Evolutionary conservation across 2,888 invertebrate species (phyloP).

Genomic region (Dione vanillae): DNA sequence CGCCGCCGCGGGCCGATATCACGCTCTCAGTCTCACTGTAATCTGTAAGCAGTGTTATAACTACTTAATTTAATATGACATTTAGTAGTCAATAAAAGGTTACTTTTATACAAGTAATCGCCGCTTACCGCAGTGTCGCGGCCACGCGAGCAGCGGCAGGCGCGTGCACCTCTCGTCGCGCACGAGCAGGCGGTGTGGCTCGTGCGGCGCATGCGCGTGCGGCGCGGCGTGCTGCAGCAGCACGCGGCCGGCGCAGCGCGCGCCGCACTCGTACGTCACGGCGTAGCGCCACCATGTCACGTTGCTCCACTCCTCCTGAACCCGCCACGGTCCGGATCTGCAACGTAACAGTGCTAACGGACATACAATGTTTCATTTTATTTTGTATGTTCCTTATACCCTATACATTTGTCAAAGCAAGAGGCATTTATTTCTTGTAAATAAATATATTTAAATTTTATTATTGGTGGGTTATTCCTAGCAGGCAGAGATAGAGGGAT

Average conservation of each 20-base stretch:
- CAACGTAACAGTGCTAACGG: neutral
- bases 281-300: constrained; percentile 62
- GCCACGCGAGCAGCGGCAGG: constrained; percentile 58
- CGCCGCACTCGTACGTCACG: constrained; percentile 60
- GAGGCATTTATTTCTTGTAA: neutral
- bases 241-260: constrained; percentile 57
- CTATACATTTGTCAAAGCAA: neutral
- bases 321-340: constrained; percentile 56
- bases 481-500: no score
- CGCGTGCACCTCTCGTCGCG: constrained; percentile 50
- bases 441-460: no score
- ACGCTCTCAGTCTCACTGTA: constrained; percentile 50
- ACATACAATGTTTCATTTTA: no score
- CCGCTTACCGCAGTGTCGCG: constrained; percentile 54
- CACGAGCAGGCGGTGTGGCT: constrained; percentile 51
- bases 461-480: no score
- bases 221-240: constrained; percentile 46
- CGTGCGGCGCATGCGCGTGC: neutral
- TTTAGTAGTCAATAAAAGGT: neutral
- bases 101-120: neutral
- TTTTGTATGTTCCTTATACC: neutral
- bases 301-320: constrained; percentile 62
- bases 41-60: no score
- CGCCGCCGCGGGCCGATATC: constrained; percentile 44
- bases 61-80: neutral